These are phyloP conservation scores for Autographa pulchrina DNA, from an alignment of 2,888 invertebrate species.

Conservation along the genomic window DNA sequence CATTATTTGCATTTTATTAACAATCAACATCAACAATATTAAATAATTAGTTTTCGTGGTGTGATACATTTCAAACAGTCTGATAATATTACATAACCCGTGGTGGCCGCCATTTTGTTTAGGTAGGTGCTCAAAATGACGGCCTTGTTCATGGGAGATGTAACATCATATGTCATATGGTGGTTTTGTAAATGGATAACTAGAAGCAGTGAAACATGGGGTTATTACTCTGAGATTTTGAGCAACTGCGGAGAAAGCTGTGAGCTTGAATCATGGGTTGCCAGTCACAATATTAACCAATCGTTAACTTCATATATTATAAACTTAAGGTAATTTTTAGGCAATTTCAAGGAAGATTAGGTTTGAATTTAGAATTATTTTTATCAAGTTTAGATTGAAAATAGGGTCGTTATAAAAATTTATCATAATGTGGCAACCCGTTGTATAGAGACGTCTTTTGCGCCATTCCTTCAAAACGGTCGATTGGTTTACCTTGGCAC, in stretches of 20 bases:
- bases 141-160: conserved; percentile 69
- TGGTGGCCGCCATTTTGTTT: conserved; percentile 67
- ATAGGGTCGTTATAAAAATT: conserved; percentile 25
- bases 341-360: conserved; percentile 29
- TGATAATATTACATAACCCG: conserved; percentile 79
- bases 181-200: conserved; percentile 79
- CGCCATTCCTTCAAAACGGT: conserved; percentile 66
- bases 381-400: conserved; percentile 25
- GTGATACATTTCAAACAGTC: conserved; percentile 86
- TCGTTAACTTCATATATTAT: conserved; percentile 8
- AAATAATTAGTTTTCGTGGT: conserved; percentile 89
- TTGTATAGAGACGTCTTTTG: conserved; percentile 69
- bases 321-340: conserved; percentile 17
- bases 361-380: conserved; percentile 21
- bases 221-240: conserved; percentile 78
- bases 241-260: conserved; percentile 88
- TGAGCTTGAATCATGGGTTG: conserved; percentile 83
- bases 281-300: conserved; percentile 61
- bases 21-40: conserved; percentile 94
- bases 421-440: conserved; percentile 75
- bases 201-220: conserved; percentile 84
- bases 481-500: conserved; percentile 71
- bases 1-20: conserved; percentile 94
- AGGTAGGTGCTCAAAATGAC: conserved; percentile 67
- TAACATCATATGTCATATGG: conserved; percentile 77